Conservation (phyloP, 2,113 vertebrate genomes). For the Apteryx owenii region DNA sequence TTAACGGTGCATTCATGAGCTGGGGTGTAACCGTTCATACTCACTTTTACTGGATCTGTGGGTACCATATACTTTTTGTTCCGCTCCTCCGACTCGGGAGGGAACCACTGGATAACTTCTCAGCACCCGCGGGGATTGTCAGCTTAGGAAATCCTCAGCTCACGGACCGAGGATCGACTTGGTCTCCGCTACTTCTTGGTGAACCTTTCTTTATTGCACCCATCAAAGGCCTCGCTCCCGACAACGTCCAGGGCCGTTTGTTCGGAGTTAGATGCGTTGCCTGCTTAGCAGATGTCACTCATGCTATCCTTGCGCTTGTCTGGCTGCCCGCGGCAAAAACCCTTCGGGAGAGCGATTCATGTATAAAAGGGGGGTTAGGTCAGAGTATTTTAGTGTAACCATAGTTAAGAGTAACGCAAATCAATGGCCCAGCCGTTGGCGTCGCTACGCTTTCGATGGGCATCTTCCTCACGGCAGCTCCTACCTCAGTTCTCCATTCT, state of each 20-base stretch:
- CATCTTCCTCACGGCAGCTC: not conserved
- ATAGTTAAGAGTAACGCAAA: not conserved
- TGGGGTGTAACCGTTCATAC: not conserved
- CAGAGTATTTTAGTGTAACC: not conserved
- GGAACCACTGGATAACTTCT: not conserved
- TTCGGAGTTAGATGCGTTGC: not conserved
- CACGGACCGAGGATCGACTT: rapidly evolving
- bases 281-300: not conserved
- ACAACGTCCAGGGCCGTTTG: not conserved
- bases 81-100: not conserved
- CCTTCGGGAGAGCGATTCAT: not conserved
- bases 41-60: not conserved
- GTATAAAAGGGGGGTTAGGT: not conserved
- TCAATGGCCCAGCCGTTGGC: not conserved
- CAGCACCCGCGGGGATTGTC: rapidly evolving
- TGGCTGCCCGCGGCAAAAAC: rapidly evolving
- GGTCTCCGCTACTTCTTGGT: rapidly evolving
- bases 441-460: not conserved
- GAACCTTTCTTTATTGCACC: not conserved
- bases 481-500: not conserved
- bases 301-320: not conserved
- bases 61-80: not conserved
- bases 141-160: not conserved
- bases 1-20: rapidly evolving
- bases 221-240: too few species aligned